Percentiles rank a stretch among this genome's conserved stretches.
phyloP scores from a whole-genome alignment of 2,797 vertebrate species.

The Halcyon badia region DNA sequence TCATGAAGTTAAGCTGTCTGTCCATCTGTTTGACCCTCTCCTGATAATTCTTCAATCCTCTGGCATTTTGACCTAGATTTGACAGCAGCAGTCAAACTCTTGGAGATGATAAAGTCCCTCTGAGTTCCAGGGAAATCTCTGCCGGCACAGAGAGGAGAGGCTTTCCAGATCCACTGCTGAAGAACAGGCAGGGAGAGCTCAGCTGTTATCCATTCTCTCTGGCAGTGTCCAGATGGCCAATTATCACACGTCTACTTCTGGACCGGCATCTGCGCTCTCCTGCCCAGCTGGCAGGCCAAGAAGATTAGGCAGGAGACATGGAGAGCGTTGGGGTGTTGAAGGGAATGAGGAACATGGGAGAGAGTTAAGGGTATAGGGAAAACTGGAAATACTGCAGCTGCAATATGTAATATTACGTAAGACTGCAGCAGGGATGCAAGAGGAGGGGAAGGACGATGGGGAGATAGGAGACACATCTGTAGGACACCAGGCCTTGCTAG shows the following conservation, averaged over 20 bases:
- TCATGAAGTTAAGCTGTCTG: neutral
- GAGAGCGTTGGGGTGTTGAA: conserved; percentile 16
- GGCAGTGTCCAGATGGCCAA: conserved; percentile 61
- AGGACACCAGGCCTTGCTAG: neutral
- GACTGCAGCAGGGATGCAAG: neutral
- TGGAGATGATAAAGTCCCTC: conserved; percentile 33
- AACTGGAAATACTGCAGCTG: conserved; percentile 49
- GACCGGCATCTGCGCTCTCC: conserved; percentile 37
- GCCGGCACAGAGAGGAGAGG: neutral
- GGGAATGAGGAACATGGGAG: neutral
- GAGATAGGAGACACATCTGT: conserved; percentile 24
- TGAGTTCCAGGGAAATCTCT: conserved; percentile 61
- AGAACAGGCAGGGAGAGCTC: conserved; percentile 49
- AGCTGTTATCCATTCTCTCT: conserved; percentile 69
- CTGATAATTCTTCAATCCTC: conserved; percentile 17
- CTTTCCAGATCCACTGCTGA: conserved; percentile 33
- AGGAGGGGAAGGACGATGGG: neutral
- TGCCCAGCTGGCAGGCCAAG: conserved; percentile 61
- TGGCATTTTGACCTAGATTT: conserved; percentile 29
- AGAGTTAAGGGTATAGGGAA: neutral
- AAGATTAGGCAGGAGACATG: conserved; percentile 61
- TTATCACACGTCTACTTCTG: conserved; percentile 73
- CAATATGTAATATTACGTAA: conserved; percentile 38
- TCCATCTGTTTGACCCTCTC: conserved; percentile 37
- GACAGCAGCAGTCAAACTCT: neutral